Evolutionary conservation across 2,888 invertebrate genomes (phyloP), one percentile per base, ranked within the genome.

Genomic region (Thecophora atra): DNA sequence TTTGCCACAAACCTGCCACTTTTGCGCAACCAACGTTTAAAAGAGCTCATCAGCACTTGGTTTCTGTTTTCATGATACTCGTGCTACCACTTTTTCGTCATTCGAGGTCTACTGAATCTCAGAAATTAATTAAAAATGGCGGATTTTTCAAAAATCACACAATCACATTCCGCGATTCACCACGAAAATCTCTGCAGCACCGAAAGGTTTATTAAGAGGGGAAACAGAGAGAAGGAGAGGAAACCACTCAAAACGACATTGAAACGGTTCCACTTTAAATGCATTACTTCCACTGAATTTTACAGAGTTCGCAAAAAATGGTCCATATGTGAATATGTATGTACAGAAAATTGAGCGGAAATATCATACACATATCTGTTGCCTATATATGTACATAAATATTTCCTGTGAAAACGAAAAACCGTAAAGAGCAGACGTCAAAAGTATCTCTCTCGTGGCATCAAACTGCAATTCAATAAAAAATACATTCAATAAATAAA

Each of bases 271-370:
- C 37, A 26, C 30, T 54, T 63, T 21, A 52, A 66, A 63, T 42
- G 63, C 21, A 28, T 66, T 28, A 66, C 17, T 66, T 54, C 30
- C 66, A 66, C 52, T 66, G 52, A 66, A 66, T 66, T 66, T 66
- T 51, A 28, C 66, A 37, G 37, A 37, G 1, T 37, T 37, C 63
- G 11, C 63, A 66, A 51, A 11, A n/a, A 65, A 37, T 37, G 6
- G 37, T 1, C 11, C 37, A 37, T 37, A 11, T 37, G 8, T 30
- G 30, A 6, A 30, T 8, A 30, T 30, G 8, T 58, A 47, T 11
- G 13, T n/a, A 47, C 13, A 47, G 5, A 47, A 15, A 11, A 6
- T 47, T 11, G n/a, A 47, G 5, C 6, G 47, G 17, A 47, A 47
- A 47, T 37, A 1, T 1, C 11, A 37, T 37, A 37, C 11, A 37